phyloP scores from a whole-genome alignment of 2,113 vertebrate species.

The Hiodon alosoides region DNA sequence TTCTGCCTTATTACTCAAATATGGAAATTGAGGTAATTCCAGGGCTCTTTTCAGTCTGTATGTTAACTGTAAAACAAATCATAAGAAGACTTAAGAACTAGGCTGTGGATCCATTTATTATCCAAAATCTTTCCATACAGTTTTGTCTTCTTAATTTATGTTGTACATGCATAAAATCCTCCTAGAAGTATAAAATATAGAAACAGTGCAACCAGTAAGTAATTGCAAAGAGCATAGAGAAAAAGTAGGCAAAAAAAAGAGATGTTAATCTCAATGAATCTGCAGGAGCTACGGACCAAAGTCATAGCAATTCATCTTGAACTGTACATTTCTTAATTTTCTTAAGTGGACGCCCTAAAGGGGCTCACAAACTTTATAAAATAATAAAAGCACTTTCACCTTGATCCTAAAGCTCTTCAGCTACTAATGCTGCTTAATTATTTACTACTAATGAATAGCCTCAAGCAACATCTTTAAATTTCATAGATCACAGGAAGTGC shows the following conservation, averaged over 20 bases:
- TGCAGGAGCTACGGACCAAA: no score
- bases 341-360: constrained; percentile 56
- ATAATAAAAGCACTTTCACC: constrained; percentile 64
- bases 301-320: constrained; percentile 47
- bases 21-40: background rate
- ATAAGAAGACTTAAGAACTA: background rate
- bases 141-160: constrained; percentile 25
- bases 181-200: background rate
- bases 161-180: background rate
- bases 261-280: no score
- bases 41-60: background rate
- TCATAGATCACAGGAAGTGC: constrained; percentile 53
- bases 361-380: constrained; percentile 60
- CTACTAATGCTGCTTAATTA: constrained; percentile 57
- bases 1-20: background rate
- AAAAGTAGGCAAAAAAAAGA: no score
- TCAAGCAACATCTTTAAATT: constrained; percentile 46
- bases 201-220: background rate
- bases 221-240: background rate
- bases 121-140: constrained; percentile 48
- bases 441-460: constrained; percentile 64
- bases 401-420: constrained; percentile 33
- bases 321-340: constrained; percentile 56
- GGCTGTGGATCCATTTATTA: constrained; percentile 54
- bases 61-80: background rate